A percentile compares a stretch with the other conserved stretches of the same genome.
Evolutionary conservation across 2,888 invertebrate species (phyloP).

Genomic region (Diarsia brunnea): DNA sequence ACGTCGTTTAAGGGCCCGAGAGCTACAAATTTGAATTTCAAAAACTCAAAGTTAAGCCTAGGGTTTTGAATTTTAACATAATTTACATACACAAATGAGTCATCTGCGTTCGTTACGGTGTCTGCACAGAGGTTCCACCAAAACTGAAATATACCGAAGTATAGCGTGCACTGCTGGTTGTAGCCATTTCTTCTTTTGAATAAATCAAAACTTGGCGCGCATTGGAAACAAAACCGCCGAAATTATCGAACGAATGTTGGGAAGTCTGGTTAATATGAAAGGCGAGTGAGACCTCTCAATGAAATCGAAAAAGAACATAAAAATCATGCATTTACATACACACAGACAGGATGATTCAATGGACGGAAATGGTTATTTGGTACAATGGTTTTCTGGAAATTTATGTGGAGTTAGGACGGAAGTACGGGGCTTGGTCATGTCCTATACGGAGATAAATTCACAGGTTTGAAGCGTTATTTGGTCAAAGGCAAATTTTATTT

Average conservation of each 20-base stretch:
- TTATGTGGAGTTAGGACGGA: slow-evolving; percentile 71
- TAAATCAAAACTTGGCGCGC: slow-evolving; percentile 44
- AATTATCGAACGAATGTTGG: slow-evolving; percentile 58
- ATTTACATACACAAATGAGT: slow-evolving; percentile 83
- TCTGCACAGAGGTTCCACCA: slow-evolving; percentile 54
- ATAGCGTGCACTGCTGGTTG: slow-evolving; percentile 37
- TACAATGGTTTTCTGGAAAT: slow-evolving; percentile 83
- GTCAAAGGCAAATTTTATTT: slow-evolving; percentile 34
- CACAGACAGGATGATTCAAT: slow-evolving; percentile 80
- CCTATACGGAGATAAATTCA: slow-evolving; percentile 60
- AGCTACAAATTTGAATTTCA: slow-evolving; percentile 76
- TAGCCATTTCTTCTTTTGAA: slow-evolving; percentile 18
- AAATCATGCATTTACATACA: slow-evolving; percentile 73
- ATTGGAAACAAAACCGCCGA: slow-evolving; percentile 50
- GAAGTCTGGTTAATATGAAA: slow-evolving; percentile 73
- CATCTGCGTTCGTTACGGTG: slow-evolving; percentile 78
- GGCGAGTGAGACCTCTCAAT: slow-evolving; percentile 73
- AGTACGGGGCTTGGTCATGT: slow-evolving; percentile 68
- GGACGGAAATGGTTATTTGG: slow-evolving; percentile 84
- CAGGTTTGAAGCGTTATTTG: slow-evolving; percentile 41
- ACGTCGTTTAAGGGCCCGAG: slow-evolving; percentile 69
- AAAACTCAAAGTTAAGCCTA: slow-evolving; percentile 74
- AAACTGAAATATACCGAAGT: slow-evolving; percentile 46
- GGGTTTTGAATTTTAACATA: slow-evolving; percentile 76
- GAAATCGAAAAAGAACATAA: slow-evolving; percentile 76